Evolutionary conservation across 2,888 invertebrate species (phyloP).

Genomic region (Ptilodon capucinus): DNA sequence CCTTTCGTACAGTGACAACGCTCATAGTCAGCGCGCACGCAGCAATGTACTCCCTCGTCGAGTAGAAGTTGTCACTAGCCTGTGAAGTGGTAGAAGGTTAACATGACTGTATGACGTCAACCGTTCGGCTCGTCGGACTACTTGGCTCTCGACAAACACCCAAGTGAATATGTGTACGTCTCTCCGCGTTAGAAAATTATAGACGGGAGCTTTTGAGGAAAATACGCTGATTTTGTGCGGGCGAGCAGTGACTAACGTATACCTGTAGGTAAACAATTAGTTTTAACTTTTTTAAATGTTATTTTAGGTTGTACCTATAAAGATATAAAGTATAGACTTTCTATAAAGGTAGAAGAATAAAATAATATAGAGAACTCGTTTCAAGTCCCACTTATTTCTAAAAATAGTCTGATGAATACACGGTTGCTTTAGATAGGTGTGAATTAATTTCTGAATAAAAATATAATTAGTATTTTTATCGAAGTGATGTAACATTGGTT

Average conservation of each 20-base stretch:
- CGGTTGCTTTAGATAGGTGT: too few relatives aligned
- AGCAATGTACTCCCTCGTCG: constrained; percentile 47
- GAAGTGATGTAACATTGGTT: background rate
- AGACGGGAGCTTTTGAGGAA: constrained; percentile 56
- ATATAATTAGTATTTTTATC: background rate
- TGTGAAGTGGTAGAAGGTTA: constrained; percentile 59
- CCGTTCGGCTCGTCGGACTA: constrained; percentile 78
- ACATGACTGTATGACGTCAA: constrained; percentile 79
- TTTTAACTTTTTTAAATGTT: too few relatives aligned
- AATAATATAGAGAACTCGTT: background rate
- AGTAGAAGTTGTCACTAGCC: constrained; percentile 37
- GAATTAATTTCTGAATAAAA: background rate
- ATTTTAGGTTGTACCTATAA: too few relatives aligned
- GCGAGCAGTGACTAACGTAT: too few relatives aligned
- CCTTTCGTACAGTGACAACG: constrained; percentile 27
- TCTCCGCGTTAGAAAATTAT: constrained; percentile 70
- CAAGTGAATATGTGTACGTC: constrained; percentile 61
- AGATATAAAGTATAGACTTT: too few relatives aligned
- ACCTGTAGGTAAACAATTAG: too few relatives aligned
- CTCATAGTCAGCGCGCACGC: constrained; percentile 29
- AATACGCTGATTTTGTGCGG: constrained; percentile 33
- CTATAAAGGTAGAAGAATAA: background rate
- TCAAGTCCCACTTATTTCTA: background rate
- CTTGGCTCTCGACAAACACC: constrained; percentile 76
- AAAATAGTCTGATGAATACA: background rate